phyloP scores from a whole-genome alignment of 1,140 invertebrate genomes.

The Tenebrio molitor region DNA sequence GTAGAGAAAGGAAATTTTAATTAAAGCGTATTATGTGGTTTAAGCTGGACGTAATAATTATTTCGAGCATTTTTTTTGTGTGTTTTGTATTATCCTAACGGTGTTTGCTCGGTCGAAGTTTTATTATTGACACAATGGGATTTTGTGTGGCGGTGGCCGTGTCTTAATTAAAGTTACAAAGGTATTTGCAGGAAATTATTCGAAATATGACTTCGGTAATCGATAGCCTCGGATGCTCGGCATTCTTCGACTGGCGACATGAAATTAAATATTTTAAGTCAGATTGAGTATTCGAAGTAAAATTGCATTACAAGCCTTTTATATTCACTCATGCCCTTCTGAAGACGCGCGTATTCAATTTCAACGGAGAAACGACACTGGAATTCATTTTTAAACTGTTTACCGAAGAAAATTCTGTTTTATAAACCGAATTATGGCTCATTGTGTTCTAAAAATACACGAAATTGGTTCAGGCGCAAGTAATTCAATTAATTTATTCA shows the following conservation, averaged over 20 bases:
- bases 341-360: constrained; percentile 30
- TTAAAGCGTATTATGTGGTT: constrained; percentile 38
- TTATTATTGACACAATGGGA: constrained; percentile 13
- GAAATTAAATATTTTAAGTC: constrained; percentile 34
- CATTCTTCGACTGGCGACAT: neutral
- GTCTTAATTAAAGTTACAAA: constrained; percentile 20
- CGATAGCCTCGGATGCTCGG: neutral
- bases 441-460: constrained; percentile 11
- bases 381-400: constrained; percentile 40
- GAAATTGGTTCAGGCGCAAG: constrained; percentile 8
- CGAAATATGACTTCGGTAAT: neutral
- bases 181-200: neutral
- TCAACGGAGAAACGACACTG: constrained; percentile 28
- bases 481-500: constrained; percentile 25
- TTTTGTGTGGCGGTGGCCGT: neutral
- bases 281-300: constrained; percentile 25
- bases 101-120: neutral
- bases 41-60: constrained; percentile 27
- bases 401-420: constrained; percentile 38
- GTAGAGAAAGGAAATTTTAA: constrained; percentile 29
- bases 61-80: neutral
- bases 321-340: constrained; percentile 30
- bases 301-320: constrained; percentile 32
- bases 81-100: constrained; percentile 4
- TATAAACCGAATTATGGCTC: constrained; percentile 21